phyloP scores from a whole-genome alignment of 2,888 invertebrate genomes.

The Volucella bombylans region DNA sequence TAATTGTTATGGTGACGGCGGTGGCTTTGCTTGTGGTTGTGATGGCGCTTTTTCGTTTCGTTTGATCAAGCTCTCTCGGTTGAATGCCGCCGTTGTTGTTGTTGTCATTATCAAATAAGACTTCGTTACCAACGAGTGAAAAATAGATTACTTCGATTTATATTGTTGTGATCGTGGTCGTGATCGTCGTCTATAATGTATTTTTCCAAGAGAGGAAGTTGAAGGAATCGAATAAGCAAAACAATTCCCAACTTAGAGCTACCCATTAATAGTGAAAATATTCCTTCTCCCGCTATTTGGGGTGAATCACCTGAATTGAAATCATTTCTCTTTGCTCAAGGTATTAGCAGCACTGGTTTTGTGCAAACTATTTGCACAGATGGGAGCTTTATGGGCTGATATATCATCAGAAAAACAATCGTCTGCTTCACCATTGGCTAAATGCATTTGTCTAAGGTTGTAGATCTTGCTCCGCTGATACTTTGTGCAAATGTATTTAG shows the following conservation, averaged over 20 bases:
- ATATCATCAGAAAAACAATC: not conserved
- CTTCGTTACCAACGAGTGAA: not conserved
- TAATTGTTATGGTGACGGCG: too few relatives aligned
- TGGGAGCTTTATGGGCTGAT: not conserved
- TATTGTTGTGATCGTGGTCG: not conserved
- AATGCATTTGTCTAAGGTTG: too few relatives aligned
- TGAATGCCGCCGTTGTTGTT: not conserved
- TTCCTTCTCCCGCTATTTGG: not conserved
- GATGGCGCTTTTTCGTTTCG: conserved; percentile 4
- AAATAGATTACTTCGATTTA: conserved; percentile 12
- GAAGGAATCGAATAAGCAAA: not conserved
- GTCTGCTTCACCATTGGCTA: not conserved
- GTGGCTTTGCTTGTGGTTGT: not conserved
- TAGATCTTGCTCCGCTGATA: too few relatives aligned
- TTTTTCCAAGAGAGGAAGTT: not conserved
- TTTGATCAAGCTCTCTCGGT: conserved; percentile 14
- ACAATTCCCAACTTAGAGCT: not conserved
- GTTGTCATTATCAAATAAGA: conserved; percentile 21
- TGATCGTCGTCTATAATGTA: not conserved
- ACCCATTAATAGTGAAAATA: not conserved
- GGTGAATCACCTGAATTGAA: conserved; percentile 39
- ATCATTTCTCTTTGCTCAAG: conserved; percentile 16
- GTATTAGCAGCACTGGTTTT: not conserved
- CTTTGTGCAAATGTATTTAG: too few relatives aligned
- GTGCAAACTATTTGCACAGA: conserved; percentile 17